phyloP scores from a whole-genome alignment of 2,113 vertebrate genomes.

The Tyto alba region DNA sequence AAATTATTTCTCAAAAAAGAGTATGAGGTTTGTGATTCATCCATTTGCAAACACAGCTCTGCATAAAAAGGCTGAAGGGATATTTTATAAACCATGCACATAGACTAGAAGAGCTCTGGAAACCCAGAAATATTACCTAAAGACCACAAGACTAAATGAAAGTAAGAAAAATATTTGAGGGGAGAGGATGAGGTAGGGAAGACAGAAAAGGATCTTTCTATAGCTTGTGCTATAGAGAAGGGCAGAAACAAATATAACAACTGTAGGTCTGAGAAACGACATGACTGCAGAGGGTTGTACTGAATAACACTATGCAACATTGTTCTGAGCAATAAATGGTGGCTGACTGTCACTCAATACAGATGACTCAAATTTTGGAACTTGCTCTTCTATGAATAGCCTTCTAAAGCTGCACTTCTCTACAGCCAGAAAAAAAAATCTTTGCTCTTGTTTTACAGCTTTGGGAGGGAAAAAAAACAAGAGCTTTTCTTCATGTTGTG shows the following conservation, averaged over 20 bases:
- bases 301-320: neutral
- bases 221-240: neutral
- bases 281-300: neutral
- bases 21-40: constrained; percentile 19
- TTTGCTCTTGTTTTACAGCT: neutral
- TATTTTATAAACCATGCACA: neutral
- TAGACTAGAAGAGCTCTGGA: neutral
- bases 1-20: neutral
- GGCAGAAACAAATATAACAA: neutral
- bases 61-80: neutral
- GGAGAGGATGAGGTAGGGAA: neutral
- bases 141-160: constrained; percentile 31
- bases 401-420: neutral
- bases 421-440: neutral
- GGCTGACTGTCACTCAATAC: neutral
- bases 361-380: constrained; percentile 35
- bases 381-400: neutral
- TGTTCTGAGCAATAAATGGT: neutral
- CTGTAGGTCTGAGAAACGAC: neutral
- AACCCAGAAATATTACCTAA: neutral
- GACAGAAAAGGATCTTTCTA: neutral
- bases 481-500: neutral
- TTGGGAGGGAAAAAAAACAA: neutral
- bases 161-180: constrained; percentile 29
- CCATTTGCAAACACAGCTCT: constrained; percentile 3